Conservation (phyloP, 2,113 vertebrate species). For the Lasiurus borealis region DNA sequence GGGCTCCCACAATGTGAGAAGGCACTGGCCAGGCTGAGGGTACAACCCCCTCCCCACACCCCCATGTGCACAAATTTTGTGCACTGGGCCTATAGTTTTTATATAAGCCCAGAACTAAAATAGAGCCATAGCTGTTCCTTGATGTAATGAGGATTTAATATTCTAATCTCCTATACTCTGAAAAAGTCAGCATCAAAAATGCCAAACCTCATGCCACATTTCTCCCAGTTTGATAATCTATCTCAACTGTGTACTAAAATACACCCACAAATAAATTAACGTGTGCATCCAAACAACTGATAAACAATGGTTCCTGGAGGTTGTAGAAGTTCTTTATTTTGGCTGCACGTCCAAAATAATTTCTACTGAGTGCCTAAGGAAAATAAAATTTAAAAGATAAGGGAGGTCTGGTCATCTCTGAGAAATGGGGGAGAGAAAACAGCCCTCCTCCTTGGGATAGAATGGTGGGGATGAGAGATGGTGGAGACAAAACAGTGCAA, state of each 20-base stretch:
- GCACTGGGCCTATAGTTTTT: slow-evolving; percentile 50
- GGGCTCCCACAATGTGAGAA: no score
- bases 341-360: not conserved
- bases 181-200: slow-evolving; percentile 80
- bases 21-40: no score
- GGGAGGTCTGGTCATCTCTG: no score
- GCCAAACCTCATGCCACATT: not conserved
- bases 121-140: slow-evolving; percentile 81
- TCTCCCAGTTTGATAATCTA: not conserved
- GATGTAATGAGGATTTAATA: slow-evolving; percentile 79
- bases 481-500: accelerated
- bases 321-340: not conserved
- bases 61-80: no score
- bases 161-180: slow-evolving; percentile 80
- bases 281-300: not conserved
- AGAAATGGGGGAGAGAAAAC: not conserved
- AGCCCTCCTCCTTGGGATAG: no score
- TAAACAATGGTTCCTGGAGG: not conserved
- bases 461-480: not conserved
- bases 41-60: no score
- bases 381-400: not conserved
- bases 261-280: not conserved
- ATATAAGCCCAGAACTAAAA: slow-evolving; percentile 78
- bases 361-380: not conserved
- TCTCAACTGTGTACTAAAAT: not conserved